These are phyloP conservation scores for Macquaria australasica DNA, from an alignment of 2,113 vertebrate species.

Conservation along the genomic window DNA sequence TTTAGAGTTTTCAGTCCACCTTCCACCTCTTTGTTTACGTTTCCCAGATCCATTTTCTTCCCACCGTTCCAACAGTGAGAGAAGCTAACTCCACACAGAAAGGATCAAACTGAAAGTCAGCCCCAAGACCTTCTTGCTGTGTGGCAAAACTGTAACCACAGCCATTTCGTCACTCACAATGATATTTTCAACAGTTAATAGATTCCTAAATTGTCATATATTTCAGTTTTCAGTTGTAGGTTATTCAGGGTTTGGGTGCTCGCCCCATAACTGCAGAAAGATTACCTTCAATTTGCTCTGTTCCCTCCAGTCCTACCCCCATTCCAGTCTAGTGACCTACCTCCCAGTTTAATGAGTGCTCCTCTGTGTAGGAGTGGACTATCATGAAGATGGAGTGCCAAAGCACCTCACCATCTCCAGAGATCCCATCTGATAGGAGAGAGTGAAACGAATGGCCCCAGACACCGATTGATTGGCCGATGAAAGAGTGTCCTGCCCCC, in stretches of 20 bases:
- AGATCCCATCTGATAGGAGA: conserved; percentile 69
- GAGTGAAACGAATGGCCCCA: conserved; percentile 82
- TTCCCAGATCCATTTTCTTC: neutral
- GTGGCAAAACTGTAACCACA: neutral
- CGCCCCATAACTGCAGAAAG: conserved; percentile 22
- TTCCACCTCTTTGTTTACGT: neutral
- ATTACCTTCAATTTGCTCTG: conserved; percentile 27
- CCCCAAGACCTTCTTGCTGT: neutral
- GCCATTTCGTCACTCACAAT: neutral
- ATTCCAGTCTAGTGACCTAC: conserved; percentile 39
- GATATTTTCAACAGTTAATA: neutral
- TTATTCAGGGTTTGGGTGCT: conserved; percentile 6
- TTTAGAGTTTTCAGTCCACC: neutral
- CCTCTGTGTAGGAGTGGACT: conserved; percentile 60
- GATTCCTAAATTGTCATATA: neutral
- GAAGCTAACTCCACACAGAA: neutral
- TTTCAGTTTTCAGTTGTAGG: neutral
- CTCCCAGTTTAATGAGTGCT: conserved; percentile 66
- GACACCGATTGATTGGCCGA: conserved; percentile 81
- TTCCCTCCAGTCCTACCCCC: conserved; percentile 23
- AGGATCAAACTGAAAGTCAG: neutral
- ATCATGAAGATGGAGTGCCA: conserved; percentile 76
- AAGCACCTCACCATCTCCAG: conserved; percentile 66
- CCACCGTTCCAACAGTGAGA: neutral
- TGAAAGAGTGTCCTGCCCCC: conserved; percentile 80